A percentile compares a stretch with the other conserved stretches of the same genome.
Conservation (phyloP, 2,797 vertebrate genomes). For the Scomberomorus guttatus region DNA sequence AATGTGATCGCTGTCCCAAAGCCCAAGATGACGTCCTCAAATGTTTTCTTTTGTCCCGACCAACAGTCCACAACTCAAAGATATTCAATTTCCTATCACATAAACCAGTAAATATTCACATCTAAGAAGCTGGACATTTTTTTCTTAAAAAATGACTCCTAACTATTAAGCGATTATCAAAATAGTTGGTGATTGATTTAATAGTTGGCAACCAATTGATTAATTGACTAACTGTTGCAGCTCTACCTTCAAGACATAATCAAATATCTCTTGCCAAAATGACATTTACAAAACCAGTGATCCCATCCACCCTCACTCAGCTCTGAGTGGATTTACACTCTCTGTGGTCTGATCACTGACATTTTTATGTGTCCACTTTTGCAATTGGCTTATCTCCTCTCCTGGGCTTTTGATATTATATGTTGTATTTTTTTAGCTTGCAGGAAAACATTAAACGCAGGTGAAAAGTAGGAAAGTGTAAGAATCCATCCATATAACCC, state of each 20-base stretch:
- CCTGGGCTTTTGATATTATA: background rate
- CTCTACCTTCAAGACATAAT: slow-evolving; percentile 3
- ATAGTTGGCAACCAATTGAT: too few relatives aligned
- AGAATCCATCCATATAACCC: background rate
- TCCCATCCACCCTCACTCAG: slow-evolving; percentile 16
- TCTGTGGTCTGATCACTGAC: slow-evolving; percentile 15
- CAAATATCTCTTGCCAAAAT: slow-evolving; percentile 7
- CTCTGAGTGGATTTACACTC: slow-evolving; percentile 30
- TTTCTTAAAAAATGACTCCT: too few relatives aligned
- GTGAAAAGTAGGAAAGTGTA: slow-evolving; percentile 1
- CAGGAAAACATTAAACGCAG: slow-evolving; percentile 24
- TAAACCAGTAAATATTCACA: too few relatives aligned
- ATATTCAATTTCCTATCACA: too few relatives aligned
- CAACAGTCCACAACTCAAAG: too few relatives aligned
- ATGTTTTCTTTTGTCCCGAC: background rate
- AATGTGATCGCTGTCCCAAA: background rate
- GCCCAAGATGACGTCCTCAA: background rate
- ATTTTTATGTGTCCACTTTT: slow-evolving; percentile 21
- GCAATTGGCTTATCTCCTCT: slow-evolving; percentile 1
- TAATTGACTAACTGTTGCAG: too few relatives aligned
- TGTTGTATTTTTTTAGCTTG: slow-evolving; percentile 1
- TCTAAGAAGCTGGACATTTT: too few relatives aligned
- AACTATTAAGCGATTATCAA: too few relatives aligned
- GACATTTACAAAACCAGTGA: slow-evolving; percentile 29
- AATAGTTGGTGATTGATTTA: too few relatives aligned